Evolutionary conservation across 1,140 invertebrate genomes (phyloP), one percentile per base, ranked within the genome.

Genomic region (Danaus melanippus): DNA sequence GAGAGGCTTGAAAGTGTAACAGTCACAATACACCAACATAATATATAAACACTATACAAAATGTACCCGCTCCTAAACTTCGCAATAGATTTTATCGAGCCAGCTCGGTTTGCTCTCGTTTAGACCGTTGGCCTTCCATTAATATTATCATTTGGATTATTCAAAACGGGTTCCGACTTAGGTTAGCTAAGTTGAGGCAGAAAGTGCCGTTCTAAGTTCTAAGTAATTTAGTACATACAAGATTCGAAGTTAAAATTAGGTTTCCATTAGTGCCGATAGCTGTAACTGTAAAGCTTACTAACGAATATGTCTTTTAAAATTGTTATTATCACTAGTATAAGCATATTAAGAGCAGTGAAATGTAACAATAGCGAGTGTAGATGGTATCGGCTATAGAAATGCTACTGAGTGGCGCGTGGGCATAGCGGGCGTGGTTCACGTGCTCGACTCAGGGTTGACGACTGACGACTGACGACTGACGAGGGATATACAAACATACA

Each of bases 351-450:
- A 32, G 21, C 7, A 32, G 21, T 32, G 21, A 32, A 32, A 32
- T 32, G 21, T 51, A 49, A 62, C 60, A 68, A 65, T 62, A 62
- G 56, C 47, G 44, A 40, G 58, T 47, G 43, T 55, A 40, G 62
- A 65, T 63, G 55, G 17, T 60, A 64, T 63, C 65, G 62, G 66
- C 52, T 67, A 62, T 69, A 60, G 67, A 64, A 64, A 70, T 70
- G 60, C 59, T 63, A 62, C 51, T 53, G 58, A 47, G 12, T 51
- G 53, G 53, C 74, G 75, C 78, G 79, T 81, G 76, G 78, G 79
- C 69, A 54, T 67, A 52, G 58, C 56, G 61, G 64, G 67, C 65
- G 56, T 64, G 72, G 46, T 67, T 64, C 67, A 66, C 68, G 67
- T 74, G 67, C 61, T 67, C 62, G 55, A 51, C 43, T 39, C 67